phyloP scores from a whole-genome alignment of 2,113 vertebrate genomes.

The Nibea coibor region DNA sequence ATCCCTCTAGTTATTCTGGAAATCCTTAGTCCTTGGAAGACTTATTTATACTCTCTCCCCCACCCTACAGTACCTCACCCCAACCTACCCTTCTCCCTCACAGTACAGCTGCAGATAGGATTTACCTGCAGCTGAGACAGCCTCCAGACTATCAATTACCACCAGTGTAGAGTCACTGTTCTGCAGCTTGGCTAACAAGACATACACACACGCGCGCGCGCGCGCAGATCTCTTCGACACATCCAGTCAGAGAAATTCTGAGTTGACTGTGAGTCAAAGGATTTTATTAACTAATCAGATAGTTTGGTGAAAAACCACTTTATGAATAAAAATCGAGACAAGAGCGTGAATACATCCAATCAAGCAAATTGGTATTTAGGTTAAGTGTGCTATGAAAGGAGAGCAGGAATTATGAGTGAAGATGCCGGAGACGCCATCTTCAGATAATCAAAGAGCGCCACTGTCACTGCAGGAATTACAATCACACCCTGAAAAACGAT shows the following conservation, averaged over 20 bases:
- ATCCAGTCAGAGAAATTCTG: slow-evolving; percentile 52
- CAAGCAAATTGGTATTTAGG: slow-evolving; percentile 42
- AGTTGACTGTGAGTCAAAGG: slow-evolving; percentile 25
- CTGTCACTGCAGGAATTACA: slow-evolving; percentile 15
- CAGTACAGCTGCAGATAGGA: slow-evolving; percentile 66
- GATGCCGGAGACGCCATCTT: slow-evolving; percentile 18
- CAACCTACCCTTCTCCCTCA: slow-evolving; percentile 30
- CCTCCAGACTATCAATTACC: slow-evolving; percentile 86
- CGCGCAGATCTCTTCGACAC: slow-evolving; percentile 18
- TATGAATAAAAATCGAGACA: slow-evolving; percentile 6
- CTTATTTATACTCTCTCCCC: slow-evolving; percentile 67
- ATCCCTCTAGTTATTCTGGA: slow-evolving; percentile 66
- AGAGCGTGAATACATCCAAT: slow-evolving; percentile 24
- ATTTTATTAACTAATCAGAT: slow-evolving; percentile 53
- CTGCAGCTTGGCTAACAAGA: slow-evolving; percentile 69
- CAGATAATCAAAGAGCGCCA: slow-evolving; percentile 8
- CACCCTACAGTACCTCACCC: not conserved
- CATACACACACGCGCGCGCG: slow-evolving; percentile 35
- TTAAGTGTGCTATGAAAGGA: slow-evolving; percentile 1
- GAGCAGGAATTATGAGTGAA: slow-evolving; percentile 8
- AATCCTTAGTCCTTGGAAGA: slow-evolving; percentile 71
- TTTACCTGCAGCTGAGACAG: slow-evolving; percentile 84
- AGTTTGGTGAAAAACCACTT: slow-evolving; percentile 35
- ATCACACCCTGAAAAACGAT: not conserved
- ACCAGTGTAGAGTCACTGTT: slow-evolving; percentile 76